These are phyloP conservation scores for Neoarius graeffei DNA, from an alignment of 2,113 vertebrate genomes.

Conservation along the genomic window DNA sequence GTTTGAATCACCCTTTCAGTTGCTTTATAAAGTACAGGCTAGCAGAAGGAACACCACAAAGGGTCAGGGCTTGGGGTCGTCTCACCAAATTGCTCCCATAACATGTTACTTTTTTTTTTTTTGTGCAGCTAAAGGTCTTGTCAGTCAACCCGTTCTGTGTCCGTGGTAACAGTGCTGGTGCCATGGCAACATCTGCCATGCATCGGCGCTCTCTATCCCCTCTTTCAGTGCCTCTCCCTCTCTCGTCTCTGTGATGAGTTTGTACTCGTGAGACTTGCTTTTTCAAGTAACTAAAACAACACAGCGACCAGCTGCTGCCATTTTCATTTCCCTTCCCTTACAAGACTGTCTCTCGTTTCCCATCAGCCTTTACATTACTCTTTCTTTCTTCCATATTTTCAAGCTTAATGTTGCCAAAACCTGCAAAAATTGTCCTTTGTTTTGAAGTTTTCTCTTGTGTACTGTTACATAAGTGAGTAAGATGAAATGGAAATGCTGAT, in stretches of 20 bases:
- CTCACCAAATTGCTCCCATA: not conserved
- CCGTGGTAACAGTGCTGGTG: constrained; percentile 29
- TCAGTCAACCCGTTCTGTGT: constrained; percentile 28
- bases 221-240: not conserved
- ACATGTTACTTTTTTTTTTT: not conserved
- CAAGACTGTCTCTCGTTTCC: not conserved
- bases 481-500: not conserved
- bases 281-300: not conserved
- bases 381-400: not conserved
- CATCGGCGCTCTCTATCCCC: not conserved
- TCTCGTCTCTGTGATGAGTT: not conserved
- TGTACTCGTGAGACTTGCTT: not conserved
- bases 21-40: not conserved
- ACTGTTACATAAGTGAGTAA: not conserved
- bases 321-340: constrained; percentile 1
- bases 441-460: not conserved
- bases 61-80: not conserved
- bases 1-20: not conserved
- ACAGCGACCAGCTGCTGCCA: not conserved
- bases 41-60: not conserved
- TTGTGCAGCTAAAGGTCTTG: constrained; percentile 12
- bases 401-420: not conserved
- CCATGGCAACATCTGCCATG: constrained; percentile 44
- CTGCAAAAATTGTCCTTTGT: not conserved
- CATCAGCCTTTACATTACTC: not conserved